These are phyloP conservation scores for Pampus argenteus DNA, from an alignment of 2,797 vertebrate genomes.

Conservation along the genomic window DNA sequence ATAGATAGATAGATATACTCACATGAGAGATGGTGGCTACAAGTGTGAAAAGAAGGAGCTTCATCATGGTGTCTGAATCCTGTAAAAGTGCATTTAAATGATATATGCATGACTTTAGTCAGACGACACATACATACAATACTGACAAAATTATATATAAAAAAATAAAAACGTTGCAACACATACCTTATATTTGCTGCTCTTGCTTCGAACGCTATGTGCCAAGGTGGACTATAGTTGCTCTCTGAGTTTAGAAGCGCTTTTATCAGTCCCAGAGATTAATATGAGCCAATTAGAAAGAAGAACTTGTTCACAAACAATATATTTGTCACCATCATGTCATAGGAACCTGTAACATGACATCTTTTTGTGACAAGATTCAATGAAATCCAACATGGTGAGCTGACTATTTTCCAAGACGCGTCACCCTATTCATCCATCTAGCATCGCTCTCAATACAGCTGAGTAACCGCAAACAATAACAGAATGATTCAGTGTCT, in stretches of 20 bases:
- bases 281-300: slow-evolving; percentile 73
- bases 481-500: slow-evolving; percentile 62
- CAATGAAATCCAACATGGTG: slow-evolving; percentile 30
- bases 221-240: slow-evolving; percentile 34
- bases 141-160: neutral
- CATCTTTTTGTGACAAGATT: slow-evolving; percentile 45
- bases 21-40: slow-evolving; percentile 62
- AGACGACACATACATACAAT: neutral
- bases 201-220: slow-evolving; percentile 28
- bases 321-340: slow-evolving; percentile 64
- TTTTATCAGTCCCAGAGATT: slow-evolving; percentile 74
- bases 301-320: slow-evolving; percentile 54
- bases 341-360: slow-evolving; percentile 45
- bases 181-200: slow-evolving; percentile 36
- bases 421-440: slow-evolving; percentile 14
- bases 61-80: slow-evolving; percentile 68
- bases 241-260: slow-evolving; percentile 40
- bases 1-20: slow-evolving; percentile 53
- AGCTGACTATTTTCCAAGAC: slow-evolving; percentile 32
- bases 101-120: neutral
- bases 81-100: slow-evolving; percentile 4
- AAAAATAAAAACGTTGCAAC: neutral
- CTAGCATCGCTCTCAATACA: slow-evolving; percentile 51
- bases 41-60: slow-evolving; percentile 62
- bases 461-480: slow-evolving; percentile 61